Conservation (phyloP, 2,888 invertebrate species). For the Bibio marci region DNA sequence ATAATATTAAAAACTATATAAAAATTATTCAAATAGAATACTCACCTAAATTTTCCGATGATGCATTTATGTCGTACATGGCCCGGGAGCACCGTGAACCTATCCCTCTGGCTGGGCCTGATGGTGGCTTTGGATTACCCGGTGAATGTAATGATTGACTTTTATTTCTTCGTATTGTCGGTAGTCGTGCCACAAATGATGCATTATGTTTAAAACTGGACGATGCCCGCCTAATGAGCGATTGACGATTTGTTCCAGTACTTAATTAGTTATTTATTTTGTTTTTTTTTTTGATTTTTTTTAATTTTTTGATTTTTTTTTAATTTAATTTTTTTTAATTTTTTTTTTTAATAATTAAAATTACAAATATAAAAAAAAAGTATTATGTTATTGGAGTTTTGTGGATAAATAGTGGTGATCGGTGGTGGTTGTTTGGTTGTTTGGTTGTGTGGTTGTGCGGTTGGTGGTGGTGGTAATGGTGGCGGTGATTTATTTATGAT, state of each 20-base stretch:
- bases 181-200: conserved; percentile 80
- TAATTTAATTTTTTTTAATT: neutral
- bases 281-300: conserved; percentile 7
- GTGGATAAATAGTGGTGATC: neutral
- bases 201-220: conserved; percentile 85
- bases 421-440: too few species aligned
- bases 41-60: conserved; percentile 57
- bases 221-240: conserved; percentile 46
- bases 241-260: conserved; percentile 19
- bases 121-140: conserved; percentile 26
- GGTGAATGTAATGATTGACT: conserved; percentile 63
- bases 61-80: conserved; percentile 54
- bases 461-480: too few species aligned
- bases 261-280: conserved; percentile 10
- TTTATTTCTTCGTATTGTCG: conserved; percentile 70
- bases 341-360: neutral
- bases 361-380: neutral
- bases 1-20: too few species aligned
- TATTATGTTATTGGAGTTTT: neutral
- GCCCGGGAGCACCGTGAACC: conserved; percentile 37
- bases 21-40: too few species aligned
- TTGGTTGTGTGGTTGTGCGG: too few species aligned
- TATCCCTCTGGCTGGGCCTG: conserved; percentile 15
- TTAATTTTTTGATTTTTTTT: conserved; percentile 6
- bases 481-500: too few species aligned